phyloP scores from a whole-genome alignment of 2,113 vertebrate genomes.

The Alligator mississippiensis region DNA sequence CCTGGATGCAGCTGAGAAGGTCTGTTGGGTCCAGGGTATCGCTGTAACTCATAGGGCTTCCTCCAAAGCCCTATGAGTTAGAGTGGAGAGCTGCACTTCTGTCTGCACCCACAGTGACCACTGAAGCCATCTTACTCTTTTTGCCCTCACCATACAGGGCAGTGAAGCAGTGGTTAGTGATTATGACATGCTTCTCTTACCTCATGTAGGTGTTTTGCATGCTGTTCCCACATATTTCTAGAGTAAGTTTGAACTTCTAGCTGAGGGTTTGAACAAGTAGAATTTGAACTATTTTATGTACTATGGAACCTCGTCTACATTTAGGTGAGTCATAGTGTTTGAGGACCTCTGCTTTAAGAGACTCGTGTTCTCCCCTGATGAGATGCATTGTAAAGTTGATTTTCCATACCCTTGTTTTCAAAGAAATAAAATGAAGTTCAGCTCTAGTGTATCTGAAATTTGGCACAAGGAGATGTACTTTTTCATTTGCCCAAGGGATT shows the following conservation, averaged over 20 bases:
- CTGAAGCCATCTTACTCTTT: not conserved
- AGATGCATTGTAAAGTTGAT: not conserved
- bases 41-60: too few species aligned
- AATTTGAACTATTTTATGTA: not conserved
- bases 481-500: not conserved
- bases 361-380: not conserved
- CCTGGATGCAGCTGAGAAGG: too few species aligned
- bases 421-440: not conserved
- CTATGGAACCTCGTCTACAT: not conserved
- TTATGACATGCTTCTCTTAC: not conserved
- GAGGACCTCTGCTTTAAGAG: not conserved
- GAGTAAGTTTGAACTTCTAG: not conserved
- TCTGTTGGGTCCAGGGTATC: too few species aligned
- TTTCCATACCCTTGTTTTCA: not conserved
- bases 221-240: not conserved
- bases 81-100: too few species aligned
- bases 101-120: too few species aligned
- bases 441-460: not conserved
- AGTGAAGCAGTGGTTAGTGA: not conserved
- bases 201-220: not conserved
- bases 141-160: not conserved
- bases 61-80: too few species aligned
- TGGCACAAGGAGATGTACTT: fast-evolving
- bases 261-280: not conserved
- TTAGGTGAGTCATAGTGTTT: not conserved